Evolutionary conservation across 2,888 invertebrate genomes (phyloP).

Genomic region (Andrena haemorrhoa): DNA sequence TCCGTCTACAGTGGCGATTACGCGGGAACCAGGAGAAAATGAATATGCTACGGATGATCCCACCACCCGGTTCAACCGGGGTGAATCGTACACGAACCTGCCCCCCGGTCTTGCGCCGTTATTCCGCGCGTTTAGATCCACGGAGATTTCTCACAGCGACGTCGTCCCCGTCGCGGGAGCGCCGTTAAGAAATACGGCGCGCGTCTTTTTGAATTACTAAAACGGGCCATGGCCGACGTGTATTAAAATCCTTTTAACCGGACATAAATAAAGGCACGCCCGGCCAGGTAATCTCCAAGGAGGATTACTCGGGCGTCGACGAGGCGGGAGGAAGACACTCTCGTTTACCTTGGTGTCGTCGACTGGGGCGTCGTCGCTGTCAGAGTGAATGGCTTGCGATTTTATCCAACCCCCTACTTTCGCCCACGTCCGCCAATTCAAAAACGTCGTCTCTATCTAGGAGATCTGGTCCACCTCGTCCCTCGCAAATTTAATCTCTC

Average conservation of each 20-base stretch:
- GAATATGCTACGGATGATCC: slow-evolving; percentile 9
- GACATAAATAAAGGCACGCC: slow-evolving; percentile 78
- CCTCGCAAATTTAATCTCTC: slow-evolving; percentile 66
- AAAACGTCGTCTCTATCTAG: slow-evolving; percentile 41
- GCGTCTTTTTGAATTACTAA: slow-evolving; percentile 77
- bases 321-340: slow-evolving; percentile 32
- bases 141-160: neutral
- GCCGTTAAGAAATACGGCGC: slow-evolving; percentile 22
- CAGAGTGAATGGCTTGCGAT: slow-evolving; percentile 41
- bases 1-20: slow-evolving; percentile 5
- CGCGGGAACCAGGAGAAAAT: neutral
- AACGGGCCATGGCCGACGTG: slow-evolving; percentile 70
- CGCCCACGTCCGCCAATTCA: slow-evolving; percentile 48
- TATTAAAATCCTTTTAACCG: slow-evolving; percentile 81
- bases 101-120: neutral
- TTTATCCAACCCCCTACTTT: slow-evolving; percentile 37
- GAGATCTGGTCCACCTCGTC: slow-evolving; percentile 31
- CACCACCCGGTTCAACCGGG: neutral
- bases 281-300: slow-evolving; percentile 74
- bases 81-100: neutral
- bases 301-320: slow-evolving; percentile 67
- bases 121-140: neutral
- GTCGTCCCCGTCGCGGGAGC: no score
- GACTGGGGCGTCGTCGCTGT: slow-evolving; percentile 20
- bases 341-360: slow-evolving; percentile 53